Base-by-base conservation (phyloP, 2,888 invertebrate species). In the Nudaria mundana region DNA sequence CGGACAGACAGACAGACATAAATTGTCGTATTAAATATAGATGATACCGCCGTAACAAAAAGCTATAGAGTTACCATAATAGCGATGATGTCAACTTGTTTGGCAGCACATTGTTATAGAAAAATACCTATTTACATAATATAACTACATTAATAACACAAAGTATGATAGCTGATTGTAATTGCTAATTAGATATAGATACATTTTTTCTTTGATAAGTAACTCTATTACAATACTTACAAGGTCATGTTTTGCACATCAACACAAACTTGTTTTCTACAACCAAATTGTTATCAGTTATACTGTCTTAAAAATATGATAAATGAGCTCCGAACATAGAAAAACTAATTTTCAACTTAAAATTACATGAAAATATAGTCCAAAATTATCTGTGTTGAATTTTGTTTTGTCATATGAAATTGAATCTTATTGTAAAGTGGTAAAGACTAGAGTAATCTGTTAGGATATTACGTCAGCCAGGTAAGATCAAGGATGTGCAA, bases 201-300 rank as follows among this genome's bases (percentile, higher is more conserved):
- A 16, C 26, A 26, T 32, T 38, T 32, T 20, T 32, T 32, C 22
- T 32, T 20, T 32, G 22, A 32, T 26, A 32, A 22, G n/a, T 26
- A 38, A 12, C 37, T 22, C 37, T 37, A 43, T 31, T 35, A 35
- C 3, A 5, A 8, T 10, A n/a, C n/a, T 2, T 16, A 13, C 13
- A 11, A 3, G 14, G 26, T 40, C 37, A 44, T 33, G 34, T 31
- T 37, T 32, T 36, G 11, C 24, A 22, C 15, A 24, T 15, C n/a
- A n/a, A n/a, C n/a, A n/a, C 42, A 51, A 57, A 56, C 48, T 44
- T 50, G 45, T 57, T 50, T 52, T 45, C n/a, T 41, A 14, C 35
- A 33, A 44, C 32, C 10, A 16, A 37, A 38, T 48, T 37, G 43
- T 20, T 34, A 49, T 56, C 56, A 49, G 43, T 52, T 46, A n/a